phyloP scores from a whole-genome alignment of 2,797 vertebrate species.

The Cossypha dichroa region DNA sequence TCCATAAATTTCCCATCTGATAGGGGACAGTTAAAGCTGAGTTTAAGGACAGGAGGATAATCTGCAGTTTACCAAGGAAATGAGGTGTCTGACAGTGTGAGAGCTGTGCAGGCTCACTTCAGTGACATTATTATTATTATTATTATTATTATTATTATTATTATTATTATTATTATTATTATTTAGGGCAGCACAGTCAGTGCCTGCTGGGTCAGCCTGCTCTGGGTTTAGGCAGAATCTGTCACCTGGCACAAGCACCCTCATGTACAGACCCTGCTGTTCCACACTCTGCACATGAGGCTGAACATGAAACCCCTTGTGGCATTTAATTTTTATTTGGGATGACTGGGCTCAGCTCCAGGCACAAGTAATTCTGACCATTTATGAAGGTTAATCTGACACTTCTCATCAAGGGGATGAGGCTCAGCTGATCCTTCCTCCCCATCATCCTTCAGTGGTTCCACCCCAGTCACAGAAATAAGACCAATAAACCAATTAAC shows the following conservation, averaged over 20 bases:
- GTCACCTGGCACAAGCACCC: background rate
- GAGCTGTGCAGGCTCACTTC: background rate
- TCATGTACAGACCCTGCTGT: background rate
- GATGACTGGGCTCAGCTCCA: conserved; percentile 24
- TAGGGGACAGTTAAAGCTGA: background rate
- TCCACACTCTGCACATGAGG: background rate
- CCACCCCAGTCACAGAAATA: background rate
- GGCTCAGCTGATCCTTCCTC: background rate
- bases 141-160: too few species aligned
- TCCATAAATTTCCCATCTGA: background rate
- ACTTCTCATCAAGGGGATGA: conserved; percentile 4
- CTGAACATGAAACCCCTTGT: background rate
- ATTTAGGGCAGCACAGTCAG: background rate
- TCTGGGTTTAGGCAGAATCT: background rate
- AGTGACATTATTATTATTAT: too few species aligned
- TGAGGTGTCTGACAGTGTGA: background rate
- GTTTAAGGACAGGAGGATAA: background rate
- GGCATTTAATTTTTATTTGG: background rate
- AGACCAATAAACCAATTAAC: conserved; percentile 46
- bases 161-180: too few species aligned
- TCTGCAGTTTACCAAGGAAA: background rate
- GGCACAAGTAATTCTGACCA: conserved; percentile 23
- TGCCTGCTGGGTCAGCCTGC: background rate
- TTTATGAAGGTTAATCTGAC: conserved; percentile 55
- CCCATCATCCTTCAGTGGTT: background rate